These are phyloP conservation scores for Macropodus opercularis DNA, from an alignment of 2,797 vertebrate species.

Conservation along the genomic window DNA sequence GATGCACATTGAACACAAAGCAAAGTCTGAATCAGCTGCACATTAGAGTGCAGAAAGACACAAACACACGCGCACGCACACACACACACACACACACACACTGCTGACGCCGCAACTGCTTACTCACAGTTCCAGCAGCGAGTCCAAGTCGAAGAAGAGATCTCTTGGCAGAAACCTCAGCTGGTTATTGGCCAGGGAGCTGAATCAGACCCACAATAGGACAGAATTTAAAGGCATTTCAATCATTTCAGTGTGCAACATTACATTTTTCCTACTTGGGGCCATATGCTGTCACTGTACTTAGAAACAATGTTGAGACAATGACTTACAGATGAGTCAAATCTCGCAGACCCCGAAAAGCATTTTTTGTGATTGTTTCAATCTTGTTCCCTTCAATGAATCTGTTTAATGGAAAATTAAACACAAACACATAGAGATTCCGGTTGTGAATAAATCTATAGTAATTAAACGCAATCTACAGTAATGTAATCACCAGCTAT, in stretches of 20 bases:
- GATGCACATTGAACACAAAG: slow-evolving; percentile 28
- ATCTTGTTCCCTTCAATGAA: slow-evolving; percentile 98
- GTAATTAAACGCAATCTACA: background rate
- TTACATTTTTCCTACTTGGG: too few species aligned
- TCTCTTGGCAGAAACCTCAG: slow-evolving; percentile 91
- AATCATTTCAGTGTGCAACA: background rate
- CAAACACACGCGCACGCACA: slow-evolving; percentile 30
- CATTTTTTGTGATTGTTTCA: slow-evolving; percentile 90
- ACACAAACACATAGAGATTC: too few species aligned
- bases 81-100: slow-evolving; percentile 42
- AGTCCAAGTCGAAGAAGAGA: slow-evolving; percentile 93
- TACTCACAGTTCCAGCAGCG: slow-evolving; percentile 97
- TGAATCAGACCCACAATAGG: slow-evolving; percentile 61
- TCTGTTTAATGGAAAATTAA: slow-evolving; percentile 70
- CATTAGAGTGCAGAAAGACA: slow-evolving; percentile 31
- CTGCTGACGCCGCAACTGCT: slow-evolving; percentile 64
- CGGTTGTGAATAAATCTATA: background rate
- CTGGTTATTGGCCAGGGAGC: slow-evolving; percentile 96
- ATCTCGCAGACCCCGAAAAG: slow-evolving; percentile 92
- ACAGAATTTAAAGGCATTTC: slow-evolving; percentile 2
- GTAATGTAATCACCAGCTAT: background rate
- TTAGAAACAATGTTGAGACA: background rate
- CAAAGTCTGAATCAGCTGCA: slow-evolving; percentile 59
- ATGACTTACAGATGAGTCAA: slow-evolving; percentile 95
- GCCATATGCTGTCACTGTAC: too few species aligned